A percentile compares a stretch with the other conserved stretches of the same genome.
Evolutionary conservation across 1,140 invertebrate species (phyloP).

Genomic region (Drosophila ohnishii): DNA sequence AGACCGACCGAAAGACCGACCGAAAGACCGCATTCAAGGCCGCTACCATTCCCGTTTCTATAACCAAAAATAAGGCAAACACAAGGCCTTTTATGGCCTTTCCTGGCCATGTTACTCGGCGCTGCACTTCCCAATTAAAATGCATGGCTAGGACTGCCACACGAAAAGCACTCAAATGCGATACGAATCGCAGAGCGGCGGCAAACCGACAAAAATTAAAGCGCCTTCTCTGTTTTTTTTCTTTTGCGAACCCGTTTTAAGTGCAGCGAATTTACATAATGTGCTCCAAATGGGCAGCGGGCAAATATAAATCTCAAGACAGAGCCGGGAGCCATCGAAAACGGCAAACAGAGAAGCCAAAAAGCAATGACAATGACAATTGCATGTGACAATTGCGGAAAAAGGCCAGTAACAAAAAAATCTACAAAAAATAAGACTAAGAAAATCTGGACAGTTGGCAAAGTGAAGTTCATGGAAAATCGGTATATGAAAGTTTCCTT

Average conservation of each 20-base stretch:
- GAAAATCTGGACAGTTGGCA: conserved; percentile 39
- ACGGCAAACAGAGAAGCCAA: conserved; percentile 15
- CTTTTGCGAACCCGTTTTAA: conserved; percentile 66
- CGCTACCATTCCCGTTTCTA: conserved; percentile 11
- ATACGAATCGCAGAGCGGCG: conserved; percentile 40
- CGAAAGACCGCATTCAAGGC: conserved; percentile 45
- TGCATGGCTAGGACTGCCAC: conserved; percentile 61
- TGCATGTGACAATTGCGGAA: conserved; percentile 75
- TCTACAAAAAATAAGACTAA: neutral
- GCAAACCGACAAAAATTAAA: conserved; percentile 54
- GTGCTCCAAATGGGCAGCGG: conserved; percentile 72
- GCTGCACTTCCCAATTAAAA: conserved; percentile 70
- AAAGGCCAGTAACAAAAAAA: conserved; percentile 58
- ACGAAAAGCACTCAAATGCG: conserved; percentile 56
- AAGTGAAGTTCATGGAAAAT: conserved; percentile 78
- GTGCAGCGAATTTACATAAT: conserved; percentile 74
- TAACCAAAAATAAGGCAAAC: conserved; percentile 1
- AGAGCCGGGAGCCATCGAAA: conserved; percentile 43
- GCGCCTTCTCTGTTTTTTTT: conserved; percentile 6
- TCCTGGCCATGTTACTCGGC: conserved; percentile 27
- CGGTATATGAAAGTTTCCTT: conserved; percentile 64
- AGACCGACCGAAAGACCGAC: conserved; percentile 10
- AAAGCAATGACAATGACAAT: conserved; percentile 79
- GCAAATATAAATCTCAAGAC: conserved; percentile 69
- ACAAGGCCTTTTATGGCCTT: conserved; percentile 51